phyloP scores from a whole-genome alignment of 1,140 invertebrate species.

The Sycobia sp. region DNA sequence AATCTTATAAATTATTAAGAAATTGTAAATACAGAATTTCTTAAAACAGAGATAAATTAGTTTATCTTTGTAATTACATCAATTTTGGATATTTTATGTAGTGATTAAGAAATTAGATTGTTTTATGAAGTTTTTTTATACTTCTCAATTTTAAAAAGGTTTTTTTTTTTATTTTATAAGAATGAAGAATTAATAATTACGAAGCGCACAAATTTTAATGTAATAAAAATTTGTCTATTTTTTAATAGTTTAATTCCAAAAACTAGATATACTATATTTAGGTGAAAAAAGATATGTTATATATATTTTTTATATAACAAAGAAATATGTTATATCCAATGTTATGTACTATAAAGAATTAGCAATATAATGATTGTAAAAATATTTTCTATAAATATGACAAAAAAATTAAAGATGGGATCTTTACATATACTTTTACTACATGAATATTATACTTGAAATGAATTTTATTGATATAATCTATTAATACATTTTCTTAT shows the following conservation, averaged over 20 bases:
- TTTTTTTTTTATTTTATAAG: too few species aligned
- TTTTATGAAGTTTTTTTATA: background rate
- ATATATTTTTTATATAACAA: conserved; percentile 21
- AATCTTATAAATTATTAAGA: too few species aligned
- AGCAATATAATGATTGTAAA: too few species aligned
- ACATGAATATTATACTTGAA: too few species aligned
- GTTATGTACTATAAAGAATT: background rate
- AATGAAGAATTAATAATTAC: too few species aligned
- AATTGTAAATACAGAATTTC: too few species aligned
- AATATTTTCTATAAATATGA: too few species aligned
- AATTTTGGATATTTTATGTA: conserved; percentile 3
- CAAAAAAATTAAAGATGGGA: too few species aligned
- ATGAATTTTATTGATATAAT: too few species aligned
- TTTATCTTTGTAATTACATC: conserved; percentile 3
- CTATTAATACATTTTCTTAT: too few species aligned
- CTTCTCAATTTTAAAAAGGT: background rate
- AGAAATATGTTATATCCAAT: conserved; percentile 10
- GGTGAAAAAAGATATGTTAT: background rate
- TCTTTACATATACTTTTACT: too few species aligned
- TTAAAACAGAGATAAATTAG: background rate
- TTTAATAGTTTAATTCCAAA: background rate
- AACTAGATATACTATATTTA: conserved; percentile 6
- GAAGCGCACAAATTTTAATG: too few species aligned
- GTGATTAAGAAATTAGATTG: background rate
- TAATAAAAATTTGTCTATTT: background rate